Evolutionary conservation across 2,113 vertebrate species (phyloP), one percentile per base, ranked within the genome.

Genomic region (Platichthys flesus): DNA sequence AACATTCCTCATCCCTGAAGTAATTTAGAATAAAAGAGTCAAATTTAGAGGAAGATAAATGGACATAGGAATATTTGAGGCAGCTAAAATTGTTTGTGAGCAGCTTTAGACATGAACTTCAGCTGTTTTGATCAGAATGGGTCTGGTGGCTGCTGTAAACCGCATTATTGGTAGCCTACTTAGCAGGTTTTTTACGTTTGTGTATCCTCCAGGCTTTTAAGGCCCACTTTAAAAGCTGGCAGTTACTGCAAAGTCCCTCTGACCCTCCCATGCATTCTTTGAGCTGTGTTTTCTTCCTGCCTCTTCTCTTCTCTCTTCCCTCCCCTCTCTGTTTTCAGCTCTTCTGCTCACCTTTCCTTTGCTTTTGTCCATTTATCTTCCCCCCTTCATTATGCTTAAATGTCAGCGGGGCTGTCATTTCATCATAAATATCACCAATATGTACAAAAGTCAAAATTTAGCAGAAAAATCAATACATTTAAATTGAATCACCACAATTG

Each of bases 121-220:
- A 21, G 70, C 35, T 15, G 35, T 28, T 78, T 69, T 74, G 74
- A 68, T 76, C 67, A 64, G 57, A 55, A 54, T 65, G 65, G 59
- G 23, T 67, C 68, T 76, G 65, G 56, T 79, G 35, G 51, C 64
- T 75, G 78, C 71, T 65, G 58, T 83, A 85, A 90, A 91, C 65
- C 65, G 21, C 57, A 6, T 77, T 61, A 76, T 21, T 66, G 51
- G 73, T 56, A 42, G 75, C 84, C 80, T 62, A 82, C 71, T 85
- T 79, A 83, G 81, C 85, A 77, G 71, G 67, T 4, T 1, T 62
- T 72, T 82, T 52, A 52, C 56, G 73, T 85, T 83, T 86, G 76
- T 83, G 66, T 81, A 26, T 71, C 67, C 64, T 57, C 10, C 0
- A 72, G 20, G 69, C 65, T 84, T 82, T 88, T 81, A 71, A 78